These are phyloP conservation scores for Enteromius trimaculatus DNA, from an alignment of 2,797 vertebrate species.

Conservation along the genomic window DNA sequence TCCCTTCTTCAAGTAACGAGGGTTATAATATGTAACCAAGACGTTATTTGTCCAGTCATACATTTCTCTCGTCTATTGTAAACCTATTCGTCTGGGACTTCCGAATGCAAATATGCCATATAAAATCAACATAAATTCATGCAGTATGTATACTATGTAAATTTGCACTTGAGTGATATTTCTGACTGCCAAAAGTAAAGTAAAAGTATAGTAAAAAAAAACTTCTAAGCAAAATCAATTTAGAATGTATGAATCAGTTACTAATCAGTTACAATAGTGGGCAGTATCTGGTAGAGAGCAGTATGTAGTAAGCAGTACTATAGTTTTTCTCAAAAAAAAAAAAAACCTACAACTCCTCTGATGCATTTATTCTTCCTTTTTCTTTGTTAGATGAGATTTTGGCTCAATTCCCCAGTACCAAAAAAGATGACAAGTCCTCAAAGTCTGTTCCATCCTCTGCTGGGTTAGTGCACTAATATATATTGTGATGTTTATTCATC, in stretches of 20 bases:
- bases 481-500: neutral
- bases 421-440: slow-evolving; percentile 76
- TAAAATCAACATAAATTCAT: neutral
- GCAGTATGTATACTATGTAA: neutral
- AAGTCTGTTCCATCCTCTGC: slow-evolving; percentile 56
- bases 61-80: neutral
- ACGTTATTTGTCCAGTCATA: neutral
- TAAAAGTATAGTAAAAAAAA: too few species aligned
- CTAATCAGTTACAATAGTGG: neutral
- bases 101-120: neutral
- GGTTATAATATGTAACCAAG: too few species aligned
- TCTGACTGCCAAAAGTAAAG: neutral
- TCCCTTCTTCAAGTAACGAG: too few species aligned
- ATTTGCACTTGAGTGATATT: neutral
- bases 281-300: neutral
- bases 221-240: neutral
- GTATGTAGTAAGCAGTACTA: neutral
- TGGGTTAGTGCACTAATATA: slow-evolving; percentile 48
- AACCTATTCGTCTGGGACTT: neutral
- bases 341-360: neutral
- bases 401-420: slow-evolving; percentile 88
- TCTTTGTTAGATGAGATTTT: slow-evolving; percentile 87
- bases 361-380: neutral
- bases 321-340: neutral
- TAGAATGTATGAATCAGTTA: neutral